These are phyloP conservation scores for Drosophila dunni DNA, from an alignment of 1,140 invertebrate genomes.

Conservation along the genomic window DNA sequence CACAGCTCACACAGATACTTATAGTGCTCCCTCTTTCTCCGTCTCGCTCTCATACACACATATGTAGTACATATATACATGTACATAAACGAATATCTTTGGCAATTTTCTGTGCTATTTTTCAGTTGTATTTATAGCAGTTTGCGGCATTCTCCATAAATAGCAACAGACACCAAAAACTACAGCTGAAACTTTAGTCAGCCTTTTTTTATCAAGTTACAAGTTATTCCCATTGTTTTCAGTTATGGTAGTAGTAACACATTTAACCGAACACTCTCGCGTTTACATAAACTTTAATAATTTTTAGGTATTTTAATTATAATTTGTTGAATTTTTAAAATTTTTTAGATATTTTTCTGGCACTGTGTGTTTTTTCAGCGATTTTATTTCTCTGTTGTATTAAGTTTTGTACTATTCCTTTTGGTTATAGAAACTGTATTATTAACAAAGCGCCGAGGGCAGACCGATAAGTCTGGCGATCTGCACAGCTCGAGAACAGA, in stretches of 20 bases:
- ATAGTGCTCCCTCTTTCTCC: background rate
- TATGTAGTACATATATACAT: slow-evolving; percentile 25
- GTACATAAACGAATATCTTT: slow-evolving; percentile 36
- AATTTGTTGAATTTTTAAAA: slow-evolving; percentile 9
- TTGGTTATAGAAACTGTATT: slow-evolving; percentile 29
- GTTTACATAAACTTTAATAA: slow-evolving; percentile 27
- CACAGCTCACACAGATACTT: slow-evolving; percentile 20
- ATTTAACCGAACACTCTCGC: slow-evolving; percentile 36
- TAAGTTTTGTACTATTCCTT: slow-evolving; percentile 4
- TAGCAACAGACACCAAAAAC: slow-evolving; percentile 50
- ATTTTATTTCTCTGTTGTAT: slow-evolving; percentile 33
- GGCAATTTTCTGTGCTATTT: slow-evolving; percentile 30
- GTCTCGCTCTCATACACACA: slow-evolving; percentile 22
- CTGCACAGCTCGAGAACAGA: slow-evolving; percentile 81
- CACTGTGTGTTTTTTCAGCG: slow-evolving; percentile 30
- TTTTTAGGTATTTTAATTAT: background rate
- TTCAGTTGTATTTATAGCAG: slow-evolving; percentile 61
- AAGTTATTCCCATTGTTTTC: slow-evolving; percentile 35
- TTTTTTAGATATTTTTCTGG: slow-evolving; percentile 3
- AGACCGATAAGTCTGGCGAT: slow-evolving; percentile 68
- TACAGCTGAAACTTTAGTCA: slow-evolving; percentile 19
- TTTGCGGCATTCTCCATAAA: slow-evolving; percentile 74
- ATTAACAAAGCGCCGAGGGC: slow-evolving; percentile 55
- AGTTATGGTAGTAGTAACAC: background rate
- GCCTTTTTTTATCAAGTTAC: slow-evolving; percentile 13